Conservation (phyloP, 2,888 invertebrate species). For the Amblyjoppa proteus region DNA sequence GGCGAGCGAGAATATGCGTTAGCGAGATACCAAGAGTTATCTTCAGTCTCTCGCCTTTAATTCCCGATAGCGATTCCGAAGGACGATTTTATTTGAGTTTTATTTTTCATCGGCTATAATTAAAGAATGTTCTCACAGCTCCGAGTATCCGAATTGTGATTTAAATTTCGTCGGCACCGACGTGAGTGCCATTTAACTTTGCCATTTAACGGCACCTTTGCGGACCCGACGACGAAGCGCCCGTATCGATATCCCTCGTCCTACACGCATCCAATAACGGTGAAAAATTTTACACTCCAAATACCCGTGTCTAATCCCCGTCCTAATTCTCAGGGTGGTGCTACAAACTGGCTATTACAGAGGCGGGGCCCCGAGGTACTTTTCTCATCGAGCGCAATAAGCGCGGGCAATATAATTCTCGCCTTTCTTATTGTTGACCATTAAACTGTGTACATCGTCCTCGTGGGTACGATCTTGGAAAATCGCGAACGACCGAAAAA, state of each 20-base stretch:
- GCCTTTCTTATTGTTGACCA: conserved; percentile 7
- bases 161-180: conserved; percentile 11
- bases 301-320: background rate
- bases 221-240: conserved; percentile 6
- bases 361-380: background rate
- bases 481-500: conserved; percentile 28
- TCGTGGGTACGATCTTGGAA: conserved; percentile 28
- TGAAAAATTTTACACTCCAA: conserved; percentile 6
- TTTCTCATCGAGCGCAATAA: conserved; percentile 37
- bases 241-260: conserved; percentile 26
- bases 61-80: conserved; percentile 40
- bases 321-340: conserved; percentile 30
- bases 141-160: conserved; percentile 5
- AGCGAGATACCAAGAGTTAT: conserved; percentile 40
- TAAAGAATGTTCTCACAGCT: conserved; percentile 18
- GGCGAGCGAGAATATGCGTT: conserved; percentile 43
- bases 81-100: conserved; percentile 1
- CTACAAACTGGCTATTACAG: background rate
- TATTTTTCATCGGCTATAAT: conserved; percentile 9
- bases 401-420: conserved; percentile 18
- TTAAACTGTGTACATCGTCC: conserved; percentile 24
- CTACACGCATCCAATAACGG: conserved; percentile 22
- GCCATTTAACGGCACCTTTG: background rate
- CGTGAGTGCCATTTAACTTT: conserved; percentile 4
- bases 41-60: conserved; percentile 26